Evolutionary conservation across 2,797 vertebrate species (phyloP), one percentile per base, ranked within the genome.

Genomic region (Diceros bicornis): DNA sequence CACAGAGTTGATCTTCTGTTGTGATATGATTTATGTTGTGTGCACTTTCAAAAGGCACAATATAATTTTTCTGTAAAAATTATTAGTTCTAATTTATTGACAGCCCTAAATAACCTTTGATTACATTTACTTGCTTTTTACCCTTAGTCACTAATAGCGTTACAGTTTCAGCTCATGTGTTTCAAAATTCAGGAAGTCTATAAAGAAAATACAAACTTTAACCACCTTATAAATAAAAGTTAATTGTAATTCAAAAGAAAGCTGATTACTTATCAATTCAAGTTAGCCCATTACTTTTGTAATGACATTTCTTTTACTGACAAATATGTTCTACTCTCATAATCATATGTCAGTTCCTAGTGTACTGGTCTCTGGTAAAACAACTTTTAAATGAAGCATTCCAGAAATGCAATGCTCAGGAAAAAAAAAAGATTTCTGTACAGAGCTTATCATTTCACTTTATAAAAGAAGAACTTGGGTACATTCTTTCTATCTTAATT

Each of bases 241-340:
- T 87, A 62, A 78, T 47, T 81, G 3, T 78, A 72, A n/a, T 78
- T 57, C 37, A 41, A 89, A 93, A 90, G 55, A 62, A 92, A 95
- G 68, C 11, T 57, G 1, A 7, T 77, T 41, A 32, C 12, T 11
- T 88, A 14, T 50, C 21, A n/a, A 20, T 57, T 94, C 37, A 64
- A 64, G 9, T 68, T 57, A 71, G 59, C 29, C 23, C 16, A n/a
- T 82, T 92, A 25, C 29, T 88, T 84, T 91, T 50, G 29, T 25
- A 69, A 32, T 57, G 83, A 59, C 44, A 41, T 41, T 37, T 41
- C n/a, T 71, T 62, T 95, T 89, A 59, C 57, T 55, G 41, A 55
- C 37, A 86, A 34, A 52, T 71, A 77, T 17, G 2, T 61, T 66
- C 34, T 10, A 20, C 7, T 94, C 0, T 59, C 7, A 74, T 47